Percentiles rank a stretch among this genome's conserved stretches.
phyloP scores from a whole-genome alignment of 2,888 invertebrate species.

The Arge pagana region DNA sequence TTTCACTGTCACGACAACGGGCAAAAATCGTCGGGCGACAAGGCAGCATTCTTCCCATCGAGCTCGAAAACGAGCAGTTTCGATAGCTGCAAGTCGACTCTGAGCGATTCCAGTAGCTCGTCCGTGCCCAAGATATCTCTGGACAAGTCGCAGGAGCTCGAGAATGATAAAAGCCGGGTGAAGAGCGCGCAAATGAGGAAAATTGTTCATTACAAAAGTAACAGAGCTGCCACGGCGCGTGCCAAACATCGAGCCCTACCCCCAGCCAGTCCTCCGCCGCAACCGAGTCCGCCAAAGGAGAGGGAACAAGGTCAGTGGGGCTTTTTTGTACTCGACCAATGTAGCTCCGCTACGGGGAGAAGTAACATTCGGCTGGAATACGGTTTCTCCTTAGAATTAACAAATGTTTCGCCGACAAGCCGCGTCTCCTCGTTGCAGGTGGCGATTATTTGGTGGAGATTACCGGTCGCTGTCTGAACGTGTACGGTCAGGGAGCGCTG shows the following conservation, averaged over 20 bases:
- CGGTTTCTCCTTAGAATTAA: too few relatives aligned
- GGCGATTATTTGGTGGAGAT: slow-evolving; percentile 91
- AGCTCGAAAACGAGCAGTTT: slow-evolving; percentile 38
- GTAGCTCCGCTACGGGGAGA: too few relatives aligned
- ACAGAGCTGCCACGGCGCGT: slow-evolving; percentile 69
- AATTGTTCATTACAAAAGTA: slow-evolving; percentile 60
- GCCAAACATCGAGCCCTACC: slow-evolving; percentile 63
- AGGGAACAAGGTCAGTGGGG: slow-evolving; percentile 68
- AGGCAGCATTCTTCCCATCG: background rate
- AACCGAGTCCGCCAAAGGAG: slow-evolving; percentile 64
- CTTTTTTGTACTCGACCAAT: too few relatives aligned
- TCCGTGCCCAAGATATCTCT: slow-evolving; percentile 36
- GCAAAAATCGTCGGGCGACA: slow-evolving; percentile 30
- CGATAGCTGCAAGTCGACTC: slow-evolving; percentile 48
- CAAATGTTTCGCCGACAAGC: too few relatives aligned
- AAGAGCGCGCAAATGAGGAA: slow-evolving; percentile 54
- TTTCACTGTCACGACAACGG: slow-evolving; percentile 24
- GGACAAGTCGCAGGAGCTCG: slow-evolving; percentile 35
- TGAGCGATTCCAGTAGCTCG: slow-evolving; percentile 48
- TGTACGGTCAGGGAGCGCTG: slow-evolving; percentile 87
- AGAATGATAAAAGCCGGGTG: slow-evolving; percentile 41
- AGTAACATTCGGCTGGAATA: too few relatives aligned
- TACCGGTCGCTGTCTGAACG: slow-evolving; percentile 78
- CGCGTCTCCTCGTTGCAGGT: slow-evolving; percentile 63
- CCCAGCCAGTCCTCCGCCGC: slow-evolving; percentile 60